These are phyloP conservation scores for Sebastes itinus DNA, from an alignment of 2,797 vertebrate species.

Conservation along the genomic window DNA sequence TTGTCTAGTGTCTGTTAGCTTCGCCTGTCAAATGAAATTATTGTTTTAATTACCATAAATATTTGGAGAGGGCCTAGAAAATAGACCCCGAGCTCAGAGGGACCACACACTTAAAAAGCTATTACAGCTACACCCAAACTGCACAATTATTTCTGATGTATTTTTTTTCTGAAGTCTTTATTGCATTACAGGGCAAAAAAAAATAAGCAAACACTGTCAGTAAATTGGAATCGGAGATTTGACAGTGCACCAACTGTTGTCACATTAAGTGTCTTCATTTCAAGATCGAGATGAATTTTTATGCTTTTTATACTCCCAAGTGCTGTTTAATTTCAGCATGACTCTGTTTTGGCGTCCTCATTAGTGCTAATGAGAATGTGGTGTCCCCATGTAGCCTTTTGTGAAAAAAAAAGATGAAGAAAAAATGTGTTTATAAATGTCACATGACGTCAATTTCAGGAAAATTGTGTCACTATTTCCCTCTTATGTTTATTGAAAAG, in stretches of 20 bases:
- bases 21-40: background rate
- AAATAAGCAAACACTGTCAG: constrained; percentile 4
- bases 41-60: constrained; percentile 9
- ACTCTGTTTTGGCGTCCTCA: constrained; percentile 37
- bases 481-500: background rate
- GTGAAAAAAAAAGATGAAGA: background rate
- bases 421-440: constrained; percentile 28
- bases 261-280: constrained; percentile 3
- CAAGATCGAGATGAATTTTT: constrained; percentile 7
- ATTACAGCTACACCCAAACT: constrained; percentile 24
- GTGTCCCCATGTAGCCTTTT: background rate
- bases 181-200: background rate
- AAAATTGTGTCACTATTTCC: background rate
- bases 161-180: background rate
- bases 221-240: constrained; percentile 15
- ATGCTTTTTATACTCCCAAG: constrained; percentile 1
- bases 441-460: background rate
- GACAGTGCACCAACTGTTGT: constrained; percentile 13
- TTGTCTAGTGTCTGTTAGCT: background rate
- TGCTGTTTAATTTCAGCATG: constrained; percentile 28
- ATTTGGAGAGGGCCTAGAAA: background rate
- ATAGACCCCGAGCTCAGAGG: background rate
- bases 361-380: constrained; percentile 46
- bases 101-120: background rate
- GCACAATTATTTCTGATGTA: constrained; percentile 26